Evolutionary conservation across 2,797 vertebrate genomes (phyloP).

Genomic region (Schizopygopsis malacanthus): DNA sequence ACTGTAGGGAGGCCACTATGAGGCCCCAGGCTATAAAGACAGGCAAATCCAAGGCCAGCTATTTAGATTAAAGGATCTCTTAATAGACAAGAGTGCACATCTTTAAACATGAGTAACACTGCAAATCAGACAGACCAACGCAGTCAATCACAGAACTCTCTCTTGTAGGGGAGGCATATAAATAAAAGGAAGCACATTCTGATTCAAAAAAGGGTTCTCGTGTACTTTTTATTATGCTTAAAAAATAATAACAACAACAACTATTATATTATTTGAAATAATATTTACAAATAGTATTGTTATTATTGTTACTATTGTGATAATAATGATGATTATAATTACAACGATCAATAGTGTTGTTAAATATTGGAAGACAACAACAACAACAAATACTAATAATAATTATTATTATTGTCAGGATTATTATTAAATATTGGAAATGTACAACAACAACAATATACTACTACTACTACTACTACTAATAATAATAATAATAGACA

Average conservation of each 20-base stretch:
- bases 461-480: background rate
- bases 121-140: slow-evolving; percentile 44
- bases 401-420: background rate
- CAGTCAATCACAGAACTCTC: slow-evolving; percentile 42
- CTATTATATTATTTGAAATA: background rate
- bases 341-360: background rate
- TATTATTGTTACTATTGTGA: background rate
- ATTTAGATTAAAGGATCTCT: slow-evolving; percentile 53
- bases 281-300: background rate
- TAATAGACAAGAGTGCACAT: slow-evolving; percentile 53
- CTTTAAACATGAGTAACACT: slow-evolving; percentile 53
- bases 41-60: slow-evolving; percentile 39
- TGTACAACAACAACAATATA: background rate
- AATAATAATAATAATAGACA: background rate
- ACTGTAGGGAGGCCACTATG: slow-evolving; percentile 48
- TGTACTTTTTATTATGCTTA: background rate
- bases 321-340: background rate
- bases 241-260: background rate
- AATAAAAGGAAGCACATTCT: background rate
- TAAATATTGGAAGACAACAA: background rate
- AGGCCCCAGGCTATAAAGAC: slow-evolving; percentile 51
- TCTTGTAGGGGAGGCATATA: background rate
- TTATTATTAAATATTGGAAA: background rate
- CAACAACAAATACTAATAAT: background rate
- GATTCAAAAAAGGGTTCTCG: background rate